Evolutionary conservation across 2,113 vertebrate species (phyloP).

Genomic region (Chinchilla lanigera): DNA sequence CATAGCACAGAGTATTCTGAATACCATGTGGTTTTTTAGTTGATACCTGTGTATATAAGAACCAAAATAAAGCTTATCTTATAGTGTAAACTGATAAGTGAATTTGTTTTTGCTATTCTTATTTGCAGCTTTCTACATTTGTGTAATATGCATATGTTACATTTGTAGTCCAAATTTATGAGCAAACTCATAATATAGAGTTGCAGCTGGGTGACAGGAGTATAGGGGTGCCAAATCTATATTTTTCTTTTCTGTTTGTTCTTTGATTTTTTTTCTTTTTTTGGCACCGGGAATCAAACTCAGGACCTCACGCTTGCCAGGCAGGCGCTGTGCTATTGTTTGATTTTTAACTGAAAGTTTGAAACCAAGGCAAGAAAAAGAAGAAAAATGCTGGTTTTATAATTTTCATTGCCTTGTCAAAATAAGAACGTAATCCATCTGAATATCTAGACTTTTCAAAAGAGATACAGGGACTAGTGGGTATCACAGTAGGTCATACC

Average conservation of each 20-base stretch:
- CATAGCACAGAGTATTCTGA: background rate
- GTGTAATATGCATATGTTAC: background rate
- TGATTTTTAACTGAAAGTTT: background rate
- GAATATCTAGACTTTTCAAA: background rate
- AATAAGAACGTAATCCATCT: background rate
- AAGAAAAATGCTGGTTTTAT: background rate
- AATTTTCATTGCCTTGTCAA: background rate
- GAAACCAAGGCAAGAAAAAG: background rate
- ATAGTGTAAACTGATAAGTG: background rate
- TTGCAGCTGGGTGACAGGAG: background rate
- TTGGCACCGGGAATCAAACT: too few species aligned
- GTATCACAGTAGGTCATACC: background rate
- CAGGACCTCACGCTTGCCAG: background rate
- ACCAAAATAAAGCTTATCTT: constrained; percentile 6
- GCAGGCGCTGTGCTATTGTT: background rate
- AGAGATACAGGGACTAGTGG: background rate
- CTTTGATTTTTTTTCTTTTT: background rate
- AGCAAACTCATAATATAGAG: background rate
- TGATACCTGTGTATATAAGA: background rate
- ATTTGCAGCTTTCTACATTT: background rate
- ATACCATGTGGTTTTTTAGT: background rate
- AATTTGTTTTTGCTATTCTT: background rate
- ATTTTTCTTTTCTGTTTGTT: constrained; percentile 9
- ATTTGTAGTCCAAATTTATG: background rate
- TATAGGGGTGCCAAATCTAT: background rate